Evolutionary conservation across 2,797 vertebrate genomes (phyloP).

Genomic region (Enteromius treurensis): DNA sequence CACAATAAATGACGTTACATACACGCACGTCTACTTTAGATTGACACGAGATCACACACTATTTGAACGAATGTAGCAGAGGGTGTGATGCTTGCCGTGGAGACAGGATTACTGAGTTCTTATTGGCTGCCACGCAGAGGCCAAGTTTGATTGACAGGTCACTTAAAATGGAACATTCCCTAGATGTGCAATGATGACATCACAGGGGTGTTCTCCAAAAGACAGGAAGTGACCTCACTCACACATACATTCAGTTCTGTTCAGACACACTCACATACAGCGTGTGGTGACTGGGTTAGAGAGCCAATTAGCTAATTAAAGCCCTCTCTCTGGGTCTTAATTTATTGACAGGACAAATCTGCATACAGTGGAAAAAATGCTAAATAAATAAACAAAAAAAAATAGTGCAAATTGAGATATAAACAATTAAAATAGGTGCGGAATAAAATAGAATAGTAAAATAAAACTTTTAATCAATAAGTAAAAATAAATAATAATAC

Average conservation of each 20-base stretch:
- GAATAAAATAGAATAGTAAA: background rate
- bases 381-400: no score
- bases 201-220: slow-evolving; percentile 32
- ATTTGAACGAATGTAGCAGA: background rate
- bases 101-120: background rate
- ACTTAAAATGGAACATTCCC: background rate
- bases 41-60: slow-evolving; percentile 25
- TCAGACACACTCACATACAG: background rate
- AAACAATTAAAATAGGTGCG: background rate
- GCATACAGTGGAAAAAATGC: background rate
- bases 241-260: background rate
- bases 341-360: background rate
- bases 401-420: background rate
- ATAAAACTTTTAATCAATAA: background rate
- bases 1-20: slow-evolving; percentile 12
- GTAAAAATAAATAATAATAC: no score
- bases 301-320: background rate
- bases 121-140: background rate
- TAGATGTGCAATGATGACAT: slow-evolving; percentile 11
- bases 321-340: background rate
- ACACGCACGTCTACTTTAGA: background rate
- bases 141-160: slow-evolving; percentile 35
- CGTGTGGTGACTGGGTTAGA: background rate
- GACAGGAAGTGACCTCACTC: slow-evolving; percentile 38
- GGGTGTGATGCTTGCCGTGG: background rate